Evolutionary conservation across 2,797 vertebrate genomes (phyloP), one percentile per base, ranked within the genome.

Genomic region (Myotis myotis): DNA sequence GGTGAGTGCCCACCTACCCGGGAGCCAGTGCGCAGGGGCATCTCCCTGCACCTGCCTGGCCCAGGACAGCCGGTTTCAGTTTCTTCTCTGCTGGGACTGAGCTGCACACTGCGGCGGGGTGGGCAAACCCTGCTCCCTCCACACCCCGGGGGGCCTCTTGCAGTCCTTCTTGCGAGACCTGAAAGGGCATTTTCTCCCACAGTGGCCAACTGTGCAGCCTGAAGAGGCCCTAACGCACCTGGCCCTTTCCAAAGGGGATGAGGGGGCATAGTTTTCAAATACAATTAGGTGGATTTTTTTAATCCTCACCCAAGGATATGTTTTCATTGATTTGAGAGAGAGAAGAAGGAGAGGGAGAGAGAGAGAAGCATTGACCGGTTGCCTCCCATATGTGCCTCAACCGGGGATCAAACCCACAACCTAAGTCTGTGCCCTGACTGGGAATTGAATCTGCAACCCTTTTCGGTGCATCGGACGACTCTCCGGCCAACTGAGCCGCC

Each of bases 1-100:
- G 97, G 97, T 97, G 89, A 97, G 97, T 97, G n/a, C 20, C 72
- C 44, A 22, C 4, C 19, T 15, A 5, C 8, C 60, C 60, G 2
- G 19, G n/a, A 60, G 22, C 16, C 12, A 10, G 1, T 0, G 17
- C 38, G 4, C 53, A 17, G 49, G 62, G 22, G 15, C 22, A 8
- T 60, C 80, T 49, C 41, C 53, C 25, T 36, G 0, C 36, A 33
- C 76, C 16, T n/a, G 30, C 2, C 23, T 19, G 62, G 41, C 41
- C 64, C 76, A 47, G 66, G 6, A 19, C 15, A 20, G 22, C 36
- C 88, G 51, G 87, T 96, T 97, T 97, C 96, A 78, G 89, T 97
- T 97, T 97, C 92, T 82, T 44, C 89, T 81, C 51, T 66, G 53
- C 76, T 44, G 47, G 76, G 68, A n/a, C 72, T 91, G 41, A 79